These are phyloP conservation scores for Antennarius striatus DNA, from an alignment of 2,113 vertebrate species.

Conservation along the genomic window DNA sequence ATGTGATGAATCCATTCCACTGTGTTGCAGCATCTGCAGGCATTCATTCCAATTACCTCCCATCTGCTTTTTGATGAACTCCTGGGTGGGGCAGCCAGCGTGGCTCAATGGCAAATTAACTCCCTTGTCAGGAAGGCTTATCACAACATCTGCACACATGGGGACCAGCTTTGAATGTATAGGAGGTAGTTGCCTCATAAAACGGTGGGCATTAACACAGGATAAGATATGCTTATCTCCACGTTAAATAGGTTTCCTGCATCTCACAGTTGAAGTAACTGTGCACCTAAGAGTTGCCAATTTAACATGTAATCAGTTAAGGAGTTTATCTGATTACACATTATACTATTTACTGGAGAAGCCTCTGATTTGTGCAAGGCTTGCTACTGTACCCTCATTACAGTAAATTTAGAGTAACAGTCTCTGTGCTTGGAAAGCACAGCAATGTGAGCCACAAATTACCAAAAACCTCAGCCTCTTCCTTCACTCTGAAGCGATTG, in stretches of 20 bases:
- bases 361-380: constrained; percentile 19
- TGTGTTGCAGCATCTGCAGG: constrained; percentile 85
- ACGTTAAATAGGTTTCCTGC: constrained; percentile 26
- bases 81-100: constrained; percentile 56
- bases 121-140: constrained; percentile 76
- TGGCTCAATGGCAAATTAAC: constrained; percentile 81
- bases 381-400: constrained; percentile 47
- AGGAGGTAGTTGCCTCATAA: constrained; percentile 35
- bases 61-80: constrained; percentile 86
- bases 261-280: constrained; percentile 11
- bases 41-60: constrained; percentile 82
- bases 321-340: constrained; percentile 28
- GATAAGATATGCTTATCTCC: constrained; percentile 20
- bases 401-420: constrained; percentile 56
- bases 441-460: constrained; percentile 36
- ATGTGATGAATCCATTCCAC: constrained; percentile 86
- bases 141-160: constrained; percentile 76
- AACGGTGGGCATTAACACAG: constrained; percentile 12
- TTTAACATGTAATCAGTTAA: constrained; percentile 8
- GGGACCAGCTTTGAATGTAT: constrained; percentile 61
- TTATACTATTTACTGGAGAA: constrained; percentile 15
- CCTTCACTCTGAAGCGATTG: constrained; percentile 65
- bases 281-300: constrained; percentile 12
- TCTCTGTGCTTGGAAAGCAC: constrained; percentile 55
- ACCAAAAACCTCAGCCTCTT: constrained; percentile 61